A percentile compares a stretch with the other conserved stretches of the same genome.
phyloP scores from a whole-genome alignment of 2,888 invertebrate genomes.

The Synanthedon formicaeformis region DNA sequence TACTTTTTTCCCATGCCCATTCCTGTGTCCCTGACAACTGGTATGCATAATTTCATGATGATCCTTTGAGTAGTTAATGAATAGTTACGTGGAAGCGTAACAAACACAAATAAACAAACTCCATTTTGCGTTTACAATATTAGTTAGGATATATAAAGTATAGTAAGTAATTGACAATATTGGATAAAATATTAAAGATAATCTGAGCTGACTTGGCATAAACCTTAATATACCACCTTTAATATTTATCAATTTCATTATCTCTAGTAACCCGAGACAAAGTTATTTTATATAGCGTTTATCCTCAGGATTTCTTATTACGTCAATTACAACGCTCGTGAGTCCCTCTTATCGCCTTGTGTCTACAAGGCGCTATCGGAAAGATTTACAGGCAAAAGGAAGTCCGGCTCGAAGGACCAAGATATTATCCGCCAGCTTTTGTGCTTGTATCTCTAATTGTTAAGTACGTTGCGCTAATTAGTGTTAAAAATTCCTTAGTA shows the following conservation, averaged over 20 bases:
- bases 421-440: slow-evolving; percentile 25
- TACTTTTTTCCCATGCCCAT: no score
- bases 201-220: background rate
- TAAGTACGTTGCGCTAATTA: background rate
- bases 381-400: slow-evolving; percentile 53
- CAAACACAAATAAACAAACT: no score
- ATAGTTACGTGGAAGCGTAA: no score
- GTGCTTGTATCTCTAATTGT: slow-evolving; percentile 30
- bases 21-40: no score
- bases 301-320: slow-evolving; percentile 45
- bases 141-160: no score
- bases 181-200: background rate
- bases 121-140: no score
- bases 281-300: slow-evolving; percentile 1
- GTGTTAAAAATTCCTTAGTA: no score
- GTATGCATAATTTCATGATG: no score
- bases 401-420: slow-evolving; percentile 24
- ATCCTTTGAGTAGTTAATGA: no score
- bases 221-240: background rate
- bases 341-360: slow-evolving; percentile 38
- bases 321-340: slow-evolving; percentile 59
- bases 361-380: slow-evolving; percentile 38
- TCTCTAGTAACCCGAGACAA: slow-evolving; percentile 27
- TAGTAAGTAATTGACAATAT: background rate
- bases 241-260: slow-evolving; percentile 23